Evolutionary conservation across 1,140 invertebrate genomes (phyloP).

Genomic region (Cheumatopsyche charites): DNA sequence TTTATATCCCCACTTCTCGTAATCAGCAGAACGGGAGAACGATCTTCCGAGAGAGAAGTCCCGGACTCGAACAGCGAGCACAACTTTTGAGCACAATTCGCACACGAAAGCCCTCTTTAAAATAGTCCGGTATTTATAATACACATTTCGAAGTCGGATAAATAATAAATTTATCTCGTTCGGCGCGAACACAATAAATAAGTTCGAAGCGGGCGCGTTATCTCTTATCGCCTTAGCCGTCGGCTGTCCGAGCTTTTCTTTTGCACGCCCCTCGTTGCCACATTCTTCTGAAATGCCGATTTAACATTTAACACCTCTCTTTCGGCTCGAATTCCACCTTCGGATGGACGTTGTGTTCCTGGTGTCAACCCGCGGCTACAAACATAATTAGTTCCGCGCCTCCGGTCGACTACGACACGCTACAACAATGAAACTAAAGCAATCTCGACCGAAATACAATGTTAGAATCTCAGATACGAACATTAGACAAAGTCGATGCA

Average conservation of each 20-base stretch:
- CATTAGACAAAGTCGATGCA: too few relatives aligned
- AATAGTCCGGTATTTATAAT: too few relatives aligned
- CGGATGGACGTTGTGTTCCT: constrained; percentile 21
- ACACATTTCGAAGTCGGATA: background rate
- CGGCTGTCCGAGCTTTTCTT: constrained; percentile 21
- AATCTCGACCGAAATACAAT: background rate
- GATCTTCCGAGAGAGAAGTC: constrained; percentile 40
- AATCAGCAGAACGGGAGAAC: constrained; percentile 42
- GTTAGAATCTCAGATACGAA: too few relatives aligned
- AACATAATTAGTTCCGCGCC: constrained; percentile 45
- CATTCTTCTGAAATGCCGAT: constrained; percentile 35
- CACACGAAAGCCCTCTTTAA: background rate
- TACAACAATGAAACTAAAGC: constrained; percentile 28
- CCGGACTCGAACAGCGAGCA: background rate
- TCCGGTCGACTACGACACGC: constrained; percentile 34
- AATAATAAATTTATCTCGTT: constrained; percentile 21
- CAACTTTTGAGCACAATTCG: background rate
- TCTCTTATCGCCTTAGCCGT: constrained; percentile 2
- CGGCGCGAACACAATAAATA: constrained; percentile 8
- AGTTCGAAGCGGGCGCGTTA: background rate
- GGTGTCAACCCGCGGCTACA: constrained; percentile 36
- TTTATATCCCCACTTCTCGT: constrained; percentile 28
- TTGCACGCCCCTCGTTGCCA: constrained; percentile 16
- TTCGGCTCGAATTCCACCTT: constrained; percentile 37
- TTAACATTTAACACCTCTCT: constrained; percentile 31